Evolutionary conservation across 2,888 invertebrate genomes (phyloP), one percentile per base, ranked within the genome.

Genomic region (Oegoconia quadripuncta): DNA sequence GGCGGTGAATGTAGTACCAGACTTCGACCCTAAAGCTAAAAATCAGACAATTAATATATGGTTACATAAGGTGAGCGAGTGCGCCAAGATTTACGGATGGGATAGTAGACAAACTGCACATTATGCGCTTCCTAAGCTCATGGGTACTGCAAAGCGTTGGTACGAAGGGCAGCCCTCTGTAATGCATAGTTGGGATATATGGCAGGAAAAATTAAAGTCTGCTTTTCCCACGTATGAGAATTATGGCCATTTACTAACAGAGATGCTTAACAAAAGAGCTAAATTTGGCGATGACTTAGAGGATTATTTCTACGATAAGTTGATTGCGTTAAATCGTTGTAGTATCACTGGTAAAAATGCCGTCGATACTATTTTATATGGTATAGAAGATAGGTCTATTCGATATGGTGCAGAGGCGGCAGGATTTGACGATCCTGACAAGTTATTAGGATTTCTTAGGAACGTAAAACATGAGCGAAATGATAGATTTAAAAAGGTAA

Each of bases 321-420:
- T 49, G 2, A 47, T 46, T 26, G 12, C 48, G 3, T 20, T 52
- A 16, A 49, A 52, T 29, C 17, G 46, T 2, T 54, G 51, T 30
- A 27, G 42, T 3, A 50, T 55, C 14, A 14, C 7, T 2, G 50
- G 48, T 0, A 41, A 34, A 16, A 26, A 35, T 11, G 52, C 55
- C 1, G 51, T 55, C 6, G 54, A 55, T 14, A 50, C 48, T 34
- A 12, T 55, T 0, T 13, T 52, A 6, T 17, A 39, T 17, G 52
- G 51, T 0, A 25, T 54, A 4, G 51, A 51, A 3, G 54, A 54
- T 32, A 34, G 48, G 2, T 39, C 44, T 0, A 20, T 54, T 2
- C 42, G 37, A 27, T 15, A 50, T 14, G 46, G 52, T 2, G 52
- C 51, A 3, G 39, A 54, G 13, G 54, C 54, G 3, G 50, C 44